These are phyloP conservation scores for Labeo catla DNA, from an alignment of 2,113 vertebrate species.

Conservation along the genomic window DNA sequence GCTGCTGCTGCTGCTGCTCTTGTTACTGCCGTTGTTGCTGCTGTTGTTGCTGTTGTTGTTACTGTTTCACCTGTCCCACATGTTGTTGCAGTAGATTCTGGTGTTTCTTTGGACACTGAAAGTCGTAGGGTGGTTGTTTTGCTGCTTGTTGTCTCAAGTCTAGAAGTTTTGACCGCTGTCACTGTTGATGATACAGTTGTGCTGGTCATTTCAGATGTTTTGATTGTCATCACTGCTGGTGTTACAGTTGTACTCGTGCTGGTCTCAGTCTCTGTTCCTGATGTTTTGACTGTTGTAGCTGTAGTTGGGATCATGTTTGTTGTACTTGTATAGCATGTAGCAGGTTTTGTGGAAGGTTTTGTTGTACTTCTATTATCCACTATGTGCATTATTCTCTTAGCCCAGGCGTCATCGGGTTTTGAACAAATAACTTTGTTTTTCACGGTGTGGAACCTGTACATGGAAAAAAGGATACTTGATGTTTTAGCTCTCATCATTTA, in stretches of 20 bases:
- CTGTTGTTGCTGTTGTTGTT: too few species aligned
- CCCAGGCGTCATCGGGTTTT: not conserved
- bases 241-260: not conserved
- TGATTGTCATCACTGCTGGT: not conserved
- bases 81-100: not conserved
- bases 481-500: not conserved
- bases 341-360: not conserved
- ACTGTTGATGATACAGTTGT: not conserved
- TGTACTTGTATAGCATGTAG: not conserved
- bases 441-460: constrained; percentile 40
- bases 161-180: not conserved
- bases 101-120: not conserved
- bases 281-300: not conserved
- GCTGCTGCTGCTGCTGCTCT: too few species aligned
- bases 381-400: rapidly evolving
- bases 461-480: not conserved
- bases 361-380: not conserved
- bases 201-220: not conserved
- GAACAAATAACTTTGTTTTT: constrained; percentile 38
- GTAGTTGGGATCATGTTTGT: not conserved
- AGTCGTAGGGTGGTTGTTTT: not conserved
- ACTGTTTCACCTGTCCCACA: not conserved
- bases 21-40: too few species aligned
- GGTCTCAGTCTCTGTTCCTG: not conserved
- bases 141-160: not conserved